Evolutionary conservation across 2,888 invertebrate species (phyloP).

Genomic region (Steinernema scapterisci): DNA sequence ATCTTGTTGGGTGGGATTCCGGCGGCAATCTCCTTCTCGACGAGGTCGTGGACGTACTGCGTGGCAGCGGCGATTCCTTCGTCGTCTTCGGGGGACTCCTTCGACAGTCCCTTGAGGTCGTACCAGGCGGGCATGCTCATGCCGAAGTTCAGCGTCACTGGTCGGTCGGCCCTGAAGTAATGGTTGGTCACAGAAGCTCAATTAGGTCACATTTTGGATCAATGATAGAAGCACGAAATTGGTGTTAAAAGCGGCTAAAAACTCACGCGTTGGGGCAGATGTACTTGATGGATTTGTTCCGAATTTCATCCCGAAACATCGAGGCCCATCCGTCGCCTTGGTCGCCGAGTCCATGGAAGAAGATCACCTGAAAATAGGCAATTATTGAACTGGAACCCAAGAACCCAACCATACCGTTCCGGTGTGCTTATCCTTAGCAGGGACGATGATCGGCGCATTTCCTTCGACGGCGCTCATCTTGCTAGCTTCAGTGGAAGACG

Average conservation of each 20-base stretch:
- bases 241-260: not conserved
- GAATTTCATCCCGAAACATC: constrained; percentile 48
- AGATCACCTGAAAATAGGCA: constrained; percentile 56
- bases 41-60: constrained; percentile 51
- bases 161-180: constrained; percentile 51
- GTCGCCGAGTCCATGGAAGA: constrained; percentile 67
- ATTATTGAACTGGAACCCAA: not conserved
- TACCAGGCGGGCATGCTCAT: constrained; percentile 67
- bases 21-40: constrained; percentile 44
- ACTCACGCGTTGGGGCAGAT: constrained; percentile 63
- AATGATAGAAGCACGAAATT: no score
- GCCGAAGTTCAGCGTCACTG: constrained; percentile 65
- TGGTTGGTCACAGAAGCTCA: not conserved
- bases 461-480: constrained; percentile 5
- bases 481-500: not conserved
- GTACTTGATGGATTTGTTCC: constrained; percentile 49
- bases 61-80: constrained; percentile 62
- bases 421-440: constrained; percentile 13
- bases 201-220: no score
- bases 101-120: constrained; percentile 61
- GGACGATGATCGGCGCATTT: not conserved
- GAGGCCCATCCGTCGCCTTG: constrained; percentile 66
- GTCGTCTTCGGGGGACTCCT: constrained; percentile 56
- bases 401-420: not conserved
- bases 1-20: constrained; percentile 51